Evolutionary conservation across 35 echinoderm and acorn worm genomes (phyloP).

Genomic region (Strongylocentrotus purpuratus): DNA sequence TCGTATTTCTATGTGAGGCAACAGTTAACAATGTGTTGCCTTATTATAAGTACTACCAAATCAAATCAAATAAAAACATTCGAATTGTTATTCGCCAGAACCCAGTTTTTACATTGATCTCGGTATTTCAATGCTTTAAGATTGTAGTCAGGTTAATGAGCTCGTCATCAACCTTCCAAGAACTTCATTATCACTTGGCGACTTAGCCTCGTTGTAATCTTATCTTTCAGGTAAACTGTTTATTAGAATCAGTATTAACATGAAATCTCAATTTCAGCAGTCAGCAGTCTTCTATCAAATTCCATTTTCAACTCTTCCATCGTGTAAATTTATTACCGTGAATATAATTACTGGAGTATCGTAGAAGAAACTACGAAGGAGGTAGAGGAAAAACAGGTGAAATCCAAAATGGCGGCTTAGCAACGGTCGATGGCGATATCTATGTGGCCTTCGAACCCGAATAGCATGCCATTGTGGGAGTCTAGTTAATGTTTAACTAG

Average conservation of each 20-base stretch:
- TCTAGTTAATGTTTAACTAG: conserved; percentile 35
- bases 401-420: conserved; percentile 27
- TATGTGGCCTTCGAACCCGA: not conserved
- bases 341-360: not conserved
- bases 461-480: conserved; percentile 27
- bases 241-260: not conserved
- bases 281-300: not conserved
- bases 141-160: not conserved
- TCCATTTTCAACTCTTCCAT: not conserved
- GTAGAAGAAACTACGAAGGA: not conserved
- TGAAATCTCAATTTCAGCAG: not conserved
- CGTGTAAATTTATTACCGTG: not conserved
- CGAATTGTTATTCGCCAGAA: too few species aligned
- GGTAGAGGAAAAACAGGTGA: not conserved
- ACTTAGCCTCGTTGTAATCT: not conserved
- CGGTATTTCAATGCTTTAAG: too few species aligned
- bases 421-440: conserved; percentile 26
- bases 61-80: too few species aligned
- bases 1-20: too few species aligned
- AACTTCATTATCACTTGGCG: not conserved
- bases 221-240: not conserved
- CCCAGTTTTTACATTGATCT: too few species aligned
- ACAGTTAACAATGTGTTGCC: too few species aligned
- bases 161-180: not conserved
- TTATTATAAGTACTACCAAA: too few species aligned